Conservation (phyloP, 2,888 invertebrate species). For the Allygus modestus region DNA sequence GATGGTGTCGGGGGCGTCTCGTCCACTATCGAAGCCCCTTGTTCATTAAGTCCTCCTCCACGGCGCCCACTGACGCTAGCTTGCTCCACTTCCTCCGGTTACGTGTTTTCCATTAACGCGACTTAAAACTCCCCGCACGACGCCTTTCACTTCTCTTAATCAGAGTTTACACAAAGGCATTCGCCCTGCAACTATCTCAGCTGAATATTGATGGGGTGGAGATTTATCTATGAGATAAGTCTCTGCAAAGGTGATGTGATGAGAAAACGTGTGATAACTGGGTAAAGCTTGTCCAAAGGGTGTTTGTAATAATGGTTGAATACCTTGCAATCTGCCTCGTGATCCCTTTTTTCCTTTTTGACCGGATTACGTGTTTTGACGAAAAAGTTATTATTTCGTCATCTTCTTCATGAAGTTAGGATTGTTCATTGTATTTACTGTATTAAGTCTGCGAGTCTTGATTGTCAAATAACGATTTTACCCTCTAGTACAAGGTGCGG, state of each 20-base stretch:
- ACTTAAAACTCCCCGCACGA: slow-evolving; percentile 45
- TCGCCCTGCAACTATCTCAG: slow-evolving; percentile 2
- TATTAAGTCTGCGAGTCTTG: too few relatives aligned
- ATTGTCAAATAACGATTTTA: too few relatives aligned
- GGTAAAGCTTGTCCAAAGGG: background rate
- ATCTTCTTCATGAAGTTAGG: too few relatives aligned
- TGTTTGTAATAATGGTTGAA: background rate
- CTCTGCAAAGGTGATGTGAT: background rate
- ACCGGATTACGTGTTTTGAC: too few relatives aligned
- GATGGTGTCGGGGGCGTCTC: background rate
- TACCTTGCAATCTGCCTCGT: too few relatives aligned
- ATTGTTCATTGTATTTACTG: too few relatives aligned
- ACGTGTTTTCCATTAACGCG: slow-evolving; percentile 57
- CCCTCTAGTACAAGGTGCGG: too few relatives aligned
- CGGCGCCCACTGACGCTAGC: slow-evolving; percentile 38
- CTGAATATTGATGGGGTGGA: slow-evolving; percentile 30
- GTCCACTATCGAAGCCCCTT: slow-evolving; percentile 37
- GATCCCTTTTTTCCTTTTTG: too few relatives aligned
- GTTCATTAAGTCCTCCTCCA: slow-evolving; percentile 58
- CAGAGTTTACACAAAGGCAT: slow-evolving; percentile 49
- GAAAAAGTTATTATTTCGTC: too few relatives aligned
- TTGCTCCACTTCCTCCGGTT: slow-evolving; percentile 21
- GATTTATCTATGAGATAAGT: background rate
- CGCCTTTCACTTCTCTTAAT: slow-evolving; percentile 53
- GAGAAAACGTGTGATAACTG: background rate